Conservation (phyloP, 2,113 vertebrate genomes). For the Nesogale talazaci region DNA sequence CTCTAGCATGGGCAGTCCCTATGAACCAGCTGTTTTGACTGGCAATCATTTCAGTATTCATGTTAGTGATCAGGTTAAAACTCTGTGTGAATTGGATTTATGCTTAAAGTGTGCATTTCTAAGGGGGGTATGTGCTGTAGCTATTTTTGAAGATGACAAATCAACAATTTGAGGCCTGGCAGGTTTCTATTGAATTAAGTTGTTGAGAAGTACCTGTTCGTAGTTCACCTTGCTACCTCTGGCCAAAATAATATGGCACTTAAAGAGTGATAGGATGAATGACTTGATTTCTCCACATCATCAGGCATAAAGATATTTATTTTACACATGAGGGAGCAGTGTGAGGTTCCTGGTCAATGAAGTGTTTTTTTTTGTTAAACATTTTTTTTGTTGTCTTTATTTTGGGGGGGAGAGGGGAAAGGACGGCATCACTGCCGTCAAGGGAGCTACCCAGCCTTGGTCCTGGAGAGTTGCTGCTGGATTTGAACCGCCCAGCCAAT, state of each 20-base stretch:
- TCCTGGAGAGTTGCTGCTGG: too few relatives aligned
- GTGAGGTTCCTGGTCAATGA: conserved; percentile 8
- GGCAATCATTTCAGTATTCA: background rate
- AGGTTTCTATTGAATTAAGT: conserved; percentile 62
- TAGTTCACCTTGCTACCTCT: conserved; percentile 59
- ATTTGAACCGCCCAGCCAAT: too few relatives aligned
- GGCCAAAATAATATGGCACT: conserved; percentile 84
- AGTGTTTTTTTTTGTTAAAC: too few relatives aligned
- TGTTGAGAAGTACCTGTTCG: conserved; percentile 74
- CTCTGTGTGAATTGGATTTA: conserved; percentile 70
- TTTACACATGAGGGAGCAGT: conserved; percentile 31
- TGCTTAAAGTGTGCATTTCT: conserved; percentile 12
- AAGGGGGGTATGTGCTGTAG: background rate
- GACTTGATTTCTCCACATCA: conserved; percentile 85
- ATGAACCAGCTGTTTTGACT: background rate
- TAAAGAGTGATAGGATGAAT: conserved; percentile 81
- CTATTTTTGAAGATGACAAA: conserved; percentile 59
- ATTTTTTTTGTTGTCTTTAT: too few relatives aligned
- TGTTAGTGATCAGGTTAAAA: conserved; percentile 76
- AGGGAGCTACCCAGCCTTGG: too few relatives aligned
- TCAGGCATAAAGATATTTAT: conserved; percentile 60
- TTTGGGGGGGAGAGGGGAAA: too few relatives aligned
- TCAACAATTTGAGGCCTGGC: conserved; percentile 74
- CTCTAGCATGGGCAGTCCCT: background rate
- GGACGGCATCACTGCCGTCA: too few relatives aligned